phyloP scores from a whole-genome alignment of 2,888 invertebrate species.

The Drosophila setosimentum region DNA sequence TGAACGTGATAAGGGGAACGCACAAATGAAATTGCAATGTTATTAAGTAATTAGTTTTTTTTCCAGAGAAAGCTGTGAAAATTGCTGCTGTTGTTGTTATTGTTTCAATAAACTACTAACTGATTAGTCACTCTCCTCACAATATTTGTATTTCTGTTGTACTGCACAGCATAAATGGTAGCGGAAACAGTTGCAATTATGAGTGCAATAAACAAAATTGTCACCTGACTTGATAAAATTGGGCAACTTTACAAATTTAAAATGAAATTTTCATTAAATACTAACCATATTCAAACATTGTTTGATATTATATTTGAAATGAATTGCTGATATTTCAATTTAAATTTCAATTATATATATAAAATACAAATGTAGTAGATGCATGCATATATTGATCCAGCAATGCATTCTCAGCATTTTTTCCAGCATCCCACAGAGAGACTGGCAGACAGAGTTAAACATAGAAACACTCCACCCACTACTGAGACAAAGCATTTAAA shows the following conservation, averaged over 20 bases:
- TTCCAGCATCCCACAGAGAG: constrained; percentile 5
- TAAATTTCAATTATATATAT: background rate
- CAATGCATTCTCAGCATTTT: background rate
- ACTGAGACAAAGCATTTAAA: constrained; percentile 5
- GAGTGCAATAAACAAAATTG: background rate
- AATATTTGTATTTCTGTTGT: constrained; percentile 10
- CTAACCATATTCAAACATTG: background rate
- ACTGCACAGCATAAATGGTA: constrained; percentile 22
- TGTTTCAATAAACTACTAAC: constrained; percentile 21
- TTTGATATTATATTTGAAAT: background rate
- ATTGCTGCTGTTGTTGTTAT: background rate
- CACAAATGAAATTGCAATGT: constrained; percentile 17
- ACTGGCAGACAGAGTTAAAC: background rate
- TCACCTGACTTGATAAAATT: constrained; percentile 11
- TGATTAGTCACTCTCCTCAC: constrained; percentile 22
- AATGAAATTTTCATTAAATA: background rate
- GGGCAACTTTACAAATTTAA: background rate
- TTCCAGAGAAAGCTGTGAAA: constrained; percentile 39
- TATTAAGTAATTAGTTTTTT: constrained; percentile 18
- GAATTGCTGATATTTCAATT: background rate
- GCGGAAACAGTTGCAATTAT: constrained; percentile 26
- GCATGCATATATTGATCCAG: background rate
- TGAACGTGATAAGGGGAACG: constrained; percentile 46
- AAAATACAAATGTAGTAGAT: background rate
- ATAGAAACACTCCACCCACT: constrained; percentile 7